A percentile compares a stretch with the other conserved stretches of the same genome.
Evolutionary conservation across 37 sponge, comb jelly and placozoan genomes (phyloP).

Genomic region (Ianthella basta): DNA sequence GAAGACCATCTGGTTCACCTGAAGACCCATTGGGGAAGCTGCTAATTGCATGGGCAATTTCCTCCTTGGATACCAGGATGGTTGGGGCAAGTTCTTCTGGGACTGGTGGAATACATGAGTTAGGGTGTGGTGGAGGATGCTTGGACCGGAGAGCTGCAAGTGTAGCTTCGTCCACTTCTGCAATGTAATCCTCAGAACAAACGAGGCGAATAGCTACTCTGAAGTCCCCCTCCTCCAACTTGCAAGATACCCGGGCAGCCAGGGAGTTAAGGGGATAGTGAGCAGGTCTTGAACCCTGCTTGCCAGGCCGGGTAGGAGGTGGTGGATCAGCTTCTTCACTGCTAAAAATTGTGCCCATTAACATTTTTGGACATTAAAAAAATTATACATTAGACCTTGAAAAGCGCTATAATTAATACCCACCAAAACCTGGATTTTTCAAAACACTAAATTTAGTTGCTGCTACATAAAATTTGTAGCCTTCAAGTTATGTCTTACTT

Average conservation of each 20-base stretch:
- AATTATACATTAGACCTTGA: too few species aligned
- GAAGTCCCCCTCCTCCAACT: background rate
- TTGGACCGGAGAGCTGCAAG: background rate
- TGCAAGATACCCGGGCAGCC: background rate
- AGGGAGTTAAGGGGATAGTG: background rate
- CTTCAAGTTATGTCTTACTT: too few species aligned
- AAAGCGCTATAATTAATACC: too few species aligned
- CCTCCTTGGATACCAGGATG: background rate
- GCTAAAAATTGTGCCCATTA: too few species aligned
- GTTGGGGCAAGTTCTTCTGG: background rate
- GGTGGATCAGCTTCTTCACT: background rate
- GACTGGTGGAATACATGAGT: background rate
- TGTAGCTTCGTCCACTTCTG: background rate
- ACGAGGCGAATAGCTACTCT: background rate
- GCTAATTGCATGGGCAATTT: background rate
- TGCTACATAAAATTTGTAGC: too few species aligned
- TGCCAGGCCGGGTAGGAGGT: background rate
- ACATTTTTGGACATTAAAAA: too few species aligned
- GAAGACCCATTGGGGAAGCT: conserved; percentile 31
- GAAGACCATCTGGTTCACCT: conserved; percentile 44
- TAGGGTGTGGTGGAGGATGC: background rate
- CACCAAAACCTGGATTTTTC: too few species aligned
- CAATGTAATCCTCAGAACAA: background rate
- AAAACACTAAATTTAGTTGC: too few species aligned
- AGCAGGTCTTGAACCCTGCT: background rate